phyloP scores from a whole-genome alignment of 1,140 invertebrate genomes.

The Ceratosolen fusciceps region DNA sequence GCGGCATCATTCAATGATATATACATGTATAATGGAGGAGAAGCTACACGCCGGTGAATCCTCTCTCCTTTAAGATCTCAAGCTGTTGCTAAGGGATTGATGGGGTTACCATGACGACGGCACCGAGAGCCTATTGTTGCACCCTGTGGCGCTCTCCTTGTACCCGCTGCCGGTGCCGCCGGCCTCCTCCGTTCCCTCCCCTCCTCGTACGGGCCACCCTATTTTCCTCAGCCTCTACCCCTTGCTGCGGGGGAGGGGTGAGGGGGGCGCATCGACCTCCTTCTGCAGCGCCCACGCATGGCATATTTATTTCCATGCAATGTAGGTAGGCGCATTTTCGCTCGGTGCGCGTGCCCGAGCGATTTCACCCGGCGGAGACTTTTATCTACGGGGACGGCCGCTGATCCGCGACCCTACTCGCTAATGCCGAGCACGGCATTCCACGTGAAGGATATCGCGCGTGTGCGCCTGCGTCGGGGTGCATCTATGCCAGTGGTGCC shows the following conservation, averaged over 20 bases:
- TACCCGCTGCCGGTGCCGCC: slow-evolving; percentile 51
- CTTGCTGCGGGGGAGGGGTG: too few relatives aligned
- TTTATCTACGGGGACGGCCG: neutral
- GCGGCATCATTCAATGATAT: slow-evolving; percentile 54
- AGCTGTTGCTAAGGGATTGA: slow-evolving; percentile 73
- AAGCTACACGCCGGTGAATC: slow-evolving; percentile 58
- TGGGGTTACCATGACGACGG: slow-evolving; percentile 70
- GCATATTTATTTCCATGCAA: slow-evolving; percentile 71
- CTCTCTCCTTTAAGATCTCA: slow-evolving; percentile 71
- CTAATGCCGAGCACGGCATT: neutral
- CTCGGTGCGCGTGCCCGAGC: neutral
- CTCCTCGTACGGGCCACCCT: too few relatives aligned
- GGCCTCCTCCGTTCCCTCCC: slow-evolving; percentile 5
- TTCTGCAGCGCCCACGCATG: slow-evolving; percentile 54
- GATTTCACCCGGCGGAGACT: slow-evolving; percentile 4
- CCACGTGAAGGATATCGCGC: neutral
- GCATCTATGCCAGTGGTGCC: slow-evolving; percentile 72
- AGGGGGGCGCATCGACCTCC: neutral
- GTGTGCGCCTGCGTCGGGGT: slow-evolving; percentile 31
- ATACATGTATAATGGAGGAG: slow-evolving; percentile 22
- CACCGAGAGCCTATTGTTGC: slow-evolving; percentile 69
- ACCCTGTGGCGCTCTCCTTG: slow-evolving; percentile 50
- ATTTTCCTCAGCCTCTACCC: neutral
- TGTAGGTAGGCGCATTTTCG: slow-evolving; percentile 57
- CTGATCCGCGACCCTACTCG: neutral